These are phyloP conservation scores for Peromyscus aztecus DNA, from an alignment of 2,797 vertebrate species.

Conservation along the genomic window DNA sequence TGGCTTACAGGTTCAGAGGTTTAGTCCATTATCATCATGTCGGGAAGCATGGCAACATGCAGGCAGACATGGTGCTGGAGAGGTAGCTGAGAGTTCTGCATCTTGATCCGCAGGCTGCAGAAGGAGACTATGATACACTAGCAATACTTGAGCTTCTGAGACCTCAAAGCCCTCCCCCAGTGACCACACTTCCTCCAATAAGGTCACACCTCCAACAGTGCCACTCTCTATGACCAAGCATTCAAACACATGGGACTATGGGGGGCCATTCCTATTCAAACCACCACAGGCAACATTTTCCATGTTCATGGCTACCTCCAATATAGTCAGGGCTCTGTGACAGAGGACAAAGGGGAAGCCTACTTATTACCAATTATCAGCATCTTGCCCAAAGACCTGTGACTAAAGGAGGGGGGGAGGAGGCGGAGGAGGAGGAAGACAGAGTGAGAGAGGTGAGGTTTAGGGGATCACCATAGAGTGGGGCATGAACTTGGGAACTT, in stretches of 20 bases:
- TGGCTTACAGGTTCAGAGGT: not conserved
- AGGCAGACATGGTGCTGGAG: not conserved
- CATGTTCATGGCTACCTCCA: not conserved
- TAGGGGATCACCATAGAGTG: not conserved
- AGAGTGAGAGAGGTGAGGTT: not conserved
- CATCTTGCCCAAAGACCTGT: not conserved
- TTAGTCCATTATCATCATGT: not conserved
- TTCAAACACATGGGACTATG: not conserved
- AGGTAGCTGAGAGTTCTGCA: not conserved
- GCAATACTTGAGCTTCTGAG: not conserved
- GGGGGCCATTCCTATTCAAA: not conserved
- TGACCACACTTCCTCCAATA: not conserved
- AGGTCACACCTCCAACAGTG: not conserved
- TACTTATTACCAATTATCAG: not conserved
- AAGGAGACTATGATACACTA: not conserved
- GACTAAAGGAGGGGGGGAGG: not conserved
- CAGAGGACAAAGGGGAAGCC: not conserved
- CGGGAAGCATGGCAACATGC: fast-evolving
- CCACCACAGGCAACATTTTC: not conserved
- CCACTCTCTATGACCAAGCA: not conserved
- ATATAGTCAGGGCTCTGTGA: not conserved
- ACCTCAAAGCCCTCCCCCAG: not conserved
- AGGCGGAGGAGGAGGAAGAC: not conserved
- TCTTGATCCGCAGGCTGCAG: not conserved
- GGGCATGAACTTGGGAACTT: not conserved